Conservation (phyloP, 1,140 invertebrate species). For the Orchestia grillus region DNA sequence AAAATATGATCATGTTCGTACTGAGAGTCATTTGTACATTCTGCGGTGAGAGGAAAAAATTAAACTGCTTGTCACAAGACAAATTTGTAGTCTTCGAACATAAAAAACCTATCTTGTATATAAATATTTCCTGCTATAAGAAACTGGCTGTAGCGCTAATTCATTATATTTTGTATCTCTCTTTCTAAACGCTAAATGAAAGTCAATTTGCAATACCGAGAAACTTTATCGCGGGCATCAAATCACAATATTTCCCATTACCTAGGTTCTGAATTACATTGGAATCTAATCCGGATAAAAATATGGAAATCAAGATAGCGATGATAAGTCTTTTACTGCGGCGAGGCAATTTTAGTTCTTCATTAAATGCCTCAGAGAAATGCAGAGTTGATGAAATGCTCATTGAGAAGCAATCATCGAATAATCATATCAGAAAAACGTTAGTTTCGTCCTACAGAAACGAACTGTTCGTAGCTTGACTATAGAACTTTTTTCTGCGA, state of each 20-base stretch:
- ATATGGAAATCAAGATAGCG: not conserved
- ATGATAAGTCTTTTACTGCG: not conserved
- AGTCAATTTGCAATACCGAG: not conserved
- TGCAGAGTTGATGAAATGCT: not conserved
- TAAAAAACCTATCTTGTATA: not conserved
- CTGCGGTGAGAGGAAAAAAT: no score
- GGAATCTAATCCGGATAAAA: not conserved
- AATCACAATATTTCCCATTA: not conserved
- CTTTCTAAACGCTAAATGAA: not conserved
- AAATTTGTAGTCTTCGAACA: no score
- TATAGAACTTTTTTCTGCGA: not conserved
- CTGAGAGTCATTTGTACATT: no score
- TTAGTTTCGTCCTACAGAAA: not conserved
- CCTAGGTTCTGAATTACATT: not conserved
- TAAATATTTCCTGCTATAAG: not conserved
- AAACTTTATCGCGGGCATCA: not conserved
- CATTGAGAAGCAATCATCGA: not conserved
- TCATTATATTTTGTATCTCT: not conserved
- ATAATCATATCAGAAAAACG: not conserved
- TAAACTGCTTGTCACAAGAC: no score
- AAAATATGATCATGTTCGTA: no score
- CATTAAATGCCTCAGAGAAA: not conserved
- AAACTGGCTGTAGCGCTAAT: not conserved
- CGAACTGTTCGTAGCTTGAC: not conserved
- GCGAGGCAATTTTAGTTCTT: not conserved